These are phyloP conservation scores for Drosophila setifemur DNA, from an alignment of 1,140 invertebrate genomes.

Conservation along the genomic window DNA sequence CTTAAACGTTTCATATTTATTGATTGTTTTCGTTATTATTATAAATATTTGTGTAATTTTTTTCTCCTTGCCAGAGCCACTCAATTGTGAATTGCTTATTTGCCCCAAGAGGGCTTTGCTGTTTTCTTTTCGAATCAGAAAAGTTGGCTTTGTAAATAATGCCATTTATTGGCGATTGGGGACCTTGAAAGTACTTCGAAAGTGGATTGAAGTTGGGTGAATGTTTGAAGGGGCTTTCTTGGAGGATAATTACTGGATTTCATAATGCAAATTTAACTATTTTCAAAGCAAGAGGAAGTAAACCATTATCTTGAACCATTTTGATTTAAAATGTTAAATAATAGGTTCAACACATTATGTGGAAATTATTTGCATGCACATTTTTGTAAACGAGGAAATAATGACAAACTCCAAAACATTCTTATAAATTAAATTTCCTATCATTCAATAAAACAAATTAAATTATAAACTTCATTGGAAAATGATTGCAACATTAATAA, in stretches of 20 bases:
- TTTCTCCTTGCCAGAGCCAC: conserved; percentile 7
- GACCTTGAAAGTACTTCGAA: conserved; percentile 27
- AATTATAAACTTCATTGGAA: too few species aligned
- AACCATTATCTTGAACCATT: too few species aligned
- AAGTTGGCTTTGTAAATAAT: conserved; percentile 19
- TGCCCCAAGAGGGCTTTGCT: conserved; percentile 29
- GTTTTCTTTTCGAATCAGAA: conserved; percentile 38
- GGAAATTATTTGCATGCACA: too few species aligned
- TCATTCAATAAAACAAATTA: too few species aligned
- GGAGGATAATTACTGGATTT: conserved; percentile 1
- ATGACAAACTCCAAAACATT: too few species aligned
- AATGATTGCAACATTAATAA: too few species aligned
- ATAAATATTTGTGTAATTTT: conserved; percentile 66
- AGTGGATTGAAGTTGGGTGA: conserved; percentile 3
- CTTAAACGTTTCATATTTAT: conserved; percentile 63
- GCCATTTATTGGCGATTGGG: conserved; percentile 22
- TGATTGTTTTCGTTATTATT: conserved; percentile 70
- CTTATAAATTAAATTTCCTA: too few species aligned
- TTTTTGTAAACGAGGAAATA: too few species aligned
- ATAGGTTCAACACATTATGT: too few species aligned
- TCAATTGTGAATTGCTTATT: conserved; percentile 34
- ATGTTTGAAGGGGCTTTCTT: conserved; percentile 1
- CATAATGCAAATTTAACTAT: neutral
- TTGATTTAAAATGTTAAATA: too few species aligned
- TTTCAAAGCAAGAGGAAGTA: neutral